Evolutionary conservation across 2,797 vertebrate species (phyloP).

Genomic region (Enteromius mattozi): DNA sequence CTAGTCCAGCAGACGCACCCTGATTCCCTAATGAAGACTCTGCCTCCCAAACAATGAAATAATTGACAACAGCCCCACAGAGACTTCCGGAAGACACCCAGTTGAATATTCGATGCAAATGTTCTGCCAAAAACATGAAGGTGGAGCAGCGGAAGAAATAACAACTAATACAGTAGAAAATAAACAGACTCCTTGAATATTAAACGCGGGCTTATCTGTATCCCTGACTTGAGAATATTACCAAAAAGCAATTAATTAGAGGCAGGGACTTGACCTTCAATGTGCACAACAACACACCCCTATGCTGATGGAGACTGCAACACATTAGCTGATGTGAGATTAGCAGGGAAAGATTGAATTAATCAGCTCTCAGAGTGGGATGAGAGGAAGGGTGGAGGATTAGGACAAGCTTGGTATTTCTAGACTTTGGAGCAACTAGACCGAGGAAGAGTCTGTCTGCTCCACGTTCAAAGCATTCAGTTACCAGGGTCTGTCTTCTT

Average conservation of each 20-base stretch:
- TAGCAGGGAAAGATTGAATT: conserved; percentile 66
- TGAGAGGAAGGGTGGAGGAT: conserved; percentile 37
- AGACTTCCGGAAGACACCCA: conserved; percentile 56
- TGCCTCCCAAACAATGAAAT: conserved; percentile 66
- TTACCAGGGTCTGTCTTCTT: background rate
- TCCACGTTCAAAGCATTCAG: background rate
- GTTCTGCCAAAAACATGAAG: conserved; percentile 34
- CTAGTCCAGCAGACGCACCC: conserved; percentile 66
- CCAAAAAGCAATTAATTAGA: conserved; percentile 73
- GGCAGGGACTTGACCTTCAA: conserved; percentile 75
- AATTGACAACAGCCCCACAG: conserved; percentile 69
- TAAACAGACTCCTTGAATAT: conserved; percentile 72
- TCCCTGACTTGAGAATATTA: conserved; percentile 66
- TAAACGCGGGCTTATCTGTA: conserved; percentile 69
- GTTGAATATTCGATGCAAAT: conserved; percentile 66
- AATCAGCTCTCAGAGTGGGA: conserved; percentile 63
- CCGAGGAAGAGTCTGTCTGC: background rate
- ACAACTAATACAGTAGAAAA: conserved; percentile 57
- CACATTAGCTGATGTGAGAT: conserved; percentile 71
- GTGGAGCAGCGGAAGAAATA: conserved; percentile 27
- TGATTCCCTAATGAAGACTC: conserved; percentile 70
- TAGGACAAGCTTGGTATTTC: conserved; percentile 40
- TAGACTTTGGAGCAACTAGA: conserved; percentile 27
- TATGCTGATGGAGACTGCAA: conserved; percentile 70
- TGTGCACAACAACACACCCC: conserved; percentile 67